A percentile compares a stretch with the other conserved stretches of the same genome.
phyloP scores from a whole-genome alignment of 2,113 vertebrate species.

The Haemorhous mexicanus region DNA sequence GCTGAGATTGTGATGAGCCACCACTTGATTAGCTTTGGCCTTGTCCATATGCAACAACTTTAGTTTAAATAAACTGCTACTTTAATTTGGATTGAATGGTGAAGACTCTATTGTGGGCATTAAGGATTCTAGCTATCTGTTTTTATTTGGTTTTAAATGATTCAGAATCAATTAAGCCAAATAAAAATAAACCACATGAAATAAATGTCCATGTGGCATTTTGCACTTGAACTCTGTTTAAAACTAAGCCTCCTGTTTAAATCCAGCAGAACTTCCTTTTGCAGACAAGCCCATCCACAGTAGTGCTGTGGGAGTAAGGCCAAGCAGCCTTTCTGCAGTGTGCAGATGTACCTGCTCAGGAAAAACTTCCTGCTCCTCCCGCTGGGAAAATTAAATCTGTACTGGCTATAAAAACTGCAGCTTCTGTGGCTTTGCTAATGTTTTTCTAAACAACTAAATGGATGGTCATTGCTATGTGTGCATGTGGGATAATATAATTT shows the following conservation, averaged over 20 bases:
- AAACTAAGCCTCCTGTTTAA: neutral
- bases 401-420: neutral
- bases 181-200: neutral
- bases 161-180: neutral
- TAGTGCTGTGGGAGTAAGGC: neutral
- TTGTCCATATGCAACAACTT: neutral
- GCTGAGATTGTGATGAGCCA: neutral
- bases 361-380: neutral
- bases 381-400: neutral
- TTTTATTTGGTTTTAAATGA: neutral
- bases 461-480: neutral
- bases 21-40: slow-evolving; percentile 7
- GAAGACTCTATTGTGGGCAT: neutral
- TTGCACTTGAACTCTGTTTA: neutral
- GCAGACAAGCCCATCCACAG: neutral
- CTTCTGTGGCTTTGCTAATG: neutral
- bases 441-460: neutral
- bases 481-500: neutral
- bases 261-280: neutral
- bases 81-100: neutral
- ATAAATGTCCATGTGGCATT: neutral
- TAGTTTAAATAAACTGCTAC: neutral
- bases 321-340: neutral
- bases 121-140: neutral
- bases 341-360: neutral